Evolutionary conservation across 2,888 invertebrate genomes (phyloP).

Genomic region (Crepidodera aurea): DNA sequence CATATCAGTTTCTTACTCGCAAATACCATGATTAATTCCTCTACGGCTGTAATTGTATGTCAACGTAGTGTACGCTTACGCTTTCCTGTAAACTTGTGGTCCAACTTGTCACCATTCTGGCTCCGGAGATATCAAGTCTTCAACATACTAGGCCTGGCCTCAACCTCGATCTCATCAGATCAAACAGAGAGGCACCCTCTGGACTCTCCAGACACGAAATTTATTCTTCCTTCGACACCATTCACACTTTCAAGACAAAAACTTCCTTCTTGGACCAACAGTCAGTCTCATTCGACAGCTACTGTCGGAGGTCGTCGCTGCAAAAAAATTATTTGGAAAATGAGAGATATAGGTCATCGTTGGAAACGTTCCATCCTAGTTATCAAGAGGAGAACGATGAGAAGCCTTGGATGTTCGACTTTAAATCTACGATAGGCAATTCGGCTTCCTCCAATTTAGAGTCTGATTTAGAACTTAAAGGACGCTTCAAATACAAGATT

Average conservation of each 20-base stretch:
- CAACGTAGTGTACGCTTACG: slow-evolving; percentile 46
- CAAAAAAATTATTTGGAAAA: slow-evolving; percentile 42
- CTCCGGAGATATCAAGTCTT: slow-evolving; percentile 58
- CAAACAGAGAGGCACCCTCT: slow-evolving; percentile 41
- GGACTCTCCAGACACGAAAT: slow-evolving; percentile 45
- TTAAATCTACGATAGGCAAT: slow-evolving; percentile 48
- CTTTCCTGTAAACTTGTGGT: slow-evolving; percentile 46
- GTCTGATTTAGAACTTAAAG: slow-evolving; percentile 27
- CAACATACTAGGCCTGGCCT: slow-evolving; percentile 40
- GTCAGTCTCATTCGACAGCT: slow-evolving; percentile 47
- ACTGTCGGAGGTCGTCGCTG: slow-evolving; percentile 41
- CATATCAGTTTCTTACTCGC: slow-evolving; percentile 52
- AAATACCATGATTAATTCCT: slow-evolving; percentile 59
- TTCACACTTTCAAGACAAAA: slow-evolving; percentile 47
- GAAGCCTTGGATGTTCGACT: slow-evolving; percentile 44
- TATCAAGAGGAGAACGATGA: slow-evolving; percentile 37
- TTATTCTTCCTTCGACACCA: slow-evolving; percentile 49
- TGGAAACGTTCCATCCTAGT: slow-evolving; percentile 41
- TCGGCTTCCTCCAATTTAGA: slow-evolving; percentile 36
- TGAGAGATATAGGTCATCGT: slow-evolving; percentile 39
- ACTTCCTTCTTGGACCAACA: slow-evolving; percentile 45
- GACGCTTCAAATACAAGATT: slow-evolving; percentile 32
- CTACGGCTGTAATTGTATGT: slow-evolving; percentile 48
- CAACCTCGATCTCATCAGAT: slow-evolving; percentile 36
- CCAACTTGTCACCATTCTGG: slow-evolving; percentile 57